A percentile compares a stretch with the other conserved stretches of the same genome.
Conservation (phyloP, 1,140 invertebrate genomes). For the Danaus melanippus region DNA sequence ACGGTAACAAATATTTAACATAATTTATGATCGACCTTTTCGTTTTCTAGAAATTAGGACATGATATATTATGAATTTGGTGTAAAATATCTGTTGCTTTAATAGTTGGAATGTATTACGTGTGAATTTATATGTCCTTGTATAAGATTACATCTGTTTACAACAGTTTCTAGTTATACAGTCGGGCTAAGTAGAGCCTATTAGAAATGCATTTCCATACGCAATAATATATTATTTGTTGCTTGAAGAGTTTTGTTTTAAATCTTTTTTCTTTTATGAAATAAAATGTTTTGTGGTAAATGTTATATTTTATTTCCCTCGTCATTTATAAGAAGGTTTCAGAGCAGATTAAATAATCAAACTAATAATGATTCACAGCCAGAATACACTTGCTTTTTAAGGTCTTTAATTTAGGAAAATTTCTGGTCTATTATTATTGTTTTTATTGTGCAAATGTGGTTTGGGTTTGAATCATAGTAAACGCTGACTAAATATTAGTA, state of each 20-base stretch:
- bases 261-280: slow-evolving; percentile 41
- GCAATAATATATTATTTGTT: slow-evolving; percentile 41
- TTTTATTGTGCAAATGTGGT: too few relatives aligned
- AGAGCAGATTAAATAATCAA: too few relatives aligned
- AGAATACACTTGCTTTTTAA: too few relatives aligned
- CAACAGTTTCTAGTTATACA: slow-evolving; percentile 23
- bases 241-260: slow-evolving; percentile 44
- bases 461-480: too few relatives aligned
- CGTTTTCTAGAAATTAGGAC: slow-evolving; percentile 39
- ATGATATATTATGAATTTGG: slow-evolving; percentile 50
- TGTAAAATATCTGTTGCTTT: slow-evolving; percentile 42
- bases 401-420: too few relatives aligned
- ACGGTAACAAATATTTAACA: too few relatives aligned
- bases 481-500: too few relatives aligned
- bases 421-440: too few relatives aligned
- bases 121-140: slow-evolving; percentile 26
- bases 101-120: slow-evolving; percentile 38
- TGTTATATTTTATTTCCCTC: slow-evolving; percentile 20
- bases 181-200: slow-evolving; percentile 20
- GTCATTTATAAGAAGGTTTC: background rate
- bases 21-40: too few relatives aligned
- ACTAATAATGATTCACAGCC: too few relatives aligned
- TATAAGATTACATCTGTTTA: slow-evolving; percentile 13
- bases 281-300: slow-evolving; percentile 47
- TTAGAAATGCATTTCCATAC: slow-evolving; percentile 36